Conservation (phyloP, 2,113 vertebrate species). For the Siniperca chuatsi region DNA sequence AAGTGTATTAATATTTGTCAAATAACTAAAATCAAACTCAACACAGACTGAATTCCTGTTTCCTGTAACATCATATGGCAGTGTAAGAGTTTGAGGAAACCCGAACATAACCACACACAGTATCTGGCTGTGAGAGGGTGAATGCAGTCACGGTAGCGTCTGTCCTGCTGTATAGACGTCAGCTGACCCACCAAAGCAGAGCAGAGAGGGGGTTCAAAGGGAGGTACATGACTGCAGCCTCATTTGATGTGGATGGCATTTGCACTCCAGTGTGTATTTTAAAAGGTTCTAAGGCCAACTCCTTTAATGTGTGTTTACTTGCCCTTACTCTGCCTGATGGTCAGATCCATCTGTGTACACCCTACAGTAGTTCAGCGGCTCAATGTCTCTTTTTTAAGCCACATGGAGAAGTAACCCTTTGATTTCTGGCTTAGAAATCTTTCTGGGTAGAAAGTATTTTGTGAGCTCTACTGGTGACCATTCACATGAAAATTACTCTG, state of each 20-base stretch:
- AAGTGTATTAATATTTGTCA: not conserved
- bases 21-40: not conserved
- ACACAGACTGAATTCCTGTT: not conserved
- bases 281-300: conserved; percentile 57
- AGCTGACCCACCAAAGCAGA: conserved; percentile 45
- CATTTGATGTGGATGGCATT: conserved; percentile 80
- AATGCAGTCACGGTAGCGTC: conserved; percentile 38
- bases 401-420: conserved; percentile 8
- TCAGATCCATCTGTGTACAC: conserved; percentile 45
- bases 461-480: not conserved
- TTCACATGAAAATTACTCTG: not conserved
- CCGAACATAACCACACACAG: not conserved
- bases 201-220: conserved; percentile 68
- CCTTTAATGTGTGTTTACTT: conserved; percentile 77
- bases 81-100: not conserved
- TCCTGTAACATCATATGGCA: not conserved
- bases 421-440: conserved; percentile 3
- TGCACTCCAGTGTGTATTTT: conserved; percentile 71
- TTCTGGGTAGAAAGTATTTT: not conserved
- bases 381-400: conserved; percentile 9
- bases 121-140: conserved; percentile 3
- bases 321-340: conserved; percentile 48
- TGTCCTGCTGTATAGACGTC: conserved; percentile 35
- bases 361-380: conserved; percentile 33
- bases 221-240: conserved; percentile 48